Evolutionary conservation across 2,888 invertebrate species (phyloP).

Genomic region (Acrobasis repandana): DNA sequence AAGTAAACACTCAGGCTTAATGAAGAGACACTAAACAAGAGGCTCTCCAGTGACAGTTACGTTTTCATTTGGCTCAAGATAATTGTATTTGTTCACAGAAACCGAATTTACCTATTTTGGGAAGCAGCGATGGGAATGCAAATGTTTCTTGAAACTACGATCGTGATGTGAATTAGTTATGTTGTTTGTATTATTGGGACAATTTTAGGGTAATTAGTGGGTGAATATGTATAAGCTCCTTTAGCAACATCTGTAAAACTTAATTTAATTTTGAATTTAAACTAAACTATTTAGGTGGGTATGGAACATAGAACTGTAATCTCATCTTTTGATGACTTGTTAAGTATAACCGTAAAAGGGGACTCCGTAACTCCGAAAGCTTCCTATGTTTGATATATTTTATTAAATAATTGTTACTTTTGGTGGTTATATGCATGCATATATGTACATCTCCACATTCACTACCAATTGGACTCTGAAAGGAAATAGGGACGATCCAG

Average conservation of each 20-base stretch:
- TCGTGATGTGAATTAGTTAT: constrained; percentile 8
- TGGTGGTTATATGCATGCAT: too few relatives aligned
- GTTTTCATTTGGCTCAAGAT: constrained; percentile 56
- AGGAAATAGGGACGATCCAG: too few relatives aligned
- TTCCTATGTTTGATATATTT: too few relatives aligned
- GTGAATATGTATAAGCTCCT: background rate
- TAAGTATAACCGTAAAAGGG: too few relatives aligned
- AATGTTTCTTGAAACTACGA: constrained; percentile 12
- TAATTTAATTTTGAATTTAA: background rate
- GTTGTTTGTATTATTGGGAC: constrained; percentile 10
- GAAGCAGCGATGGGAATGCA: constrained; percentile 26
- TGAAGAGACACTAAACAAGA: constrained; percentile 69
- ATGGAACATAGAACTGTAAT: too few relatives aligned
- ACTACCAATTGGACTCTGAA: too few relatives aligned
- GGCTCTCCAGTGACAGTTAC: constrained; percentile 48
- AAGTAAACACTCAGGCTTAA: constrained; percentile 70
- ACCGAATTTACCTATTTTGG: constrained; percentile 37
- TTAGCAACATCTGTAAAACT: background rate
- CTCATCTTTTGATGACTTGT: background rate
- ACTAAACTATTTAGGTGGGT: too few relatives aligned
- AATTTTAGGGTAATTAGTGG: background rate
- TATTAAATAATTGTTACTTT: too few relatives aligned
- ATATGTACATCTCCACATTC: too few relatives aligned
- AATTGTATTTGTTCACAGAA: constrained; percentile 60
- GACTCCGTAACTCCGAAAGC: too few relatives aligned